Evolutionary conservation across 2,888 invertebrate species (phyloP).

Genomic region (Penaeus monodon): DNA sequence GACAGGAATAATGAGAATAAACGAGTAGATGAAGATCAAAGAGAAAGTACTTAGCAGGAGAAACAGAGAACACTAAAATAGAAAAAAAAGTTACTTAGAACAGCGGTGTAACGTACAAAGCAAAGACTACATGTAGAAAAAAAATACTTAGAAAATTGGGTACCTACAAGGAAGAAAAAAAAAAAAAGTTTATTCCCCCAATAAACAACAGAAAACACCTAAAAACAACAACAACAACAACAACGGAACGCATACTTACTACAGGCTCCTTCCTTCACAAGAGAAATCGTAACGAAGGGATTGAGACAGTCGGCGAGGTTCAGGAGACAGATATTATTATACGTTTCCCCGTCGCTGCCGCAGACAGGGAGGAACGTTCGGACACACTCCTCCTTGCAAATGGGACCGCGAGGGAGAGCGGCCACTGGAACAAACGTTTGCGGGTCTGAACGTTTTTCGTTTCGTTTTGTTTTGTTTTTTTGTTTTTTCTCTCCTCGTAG

Average conservation of each 20-base stretch:
- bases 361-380: constrained; percentile 6
- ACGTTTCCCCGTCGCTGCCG: constrained; percentile 44
- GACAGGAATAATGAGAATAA: too few species aligned
- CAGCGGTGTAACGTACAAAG: too few species aligned
- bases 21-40: too few species aligned
- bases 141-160: too few species aligned
- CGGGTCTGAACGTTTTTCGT: too few species aligned
- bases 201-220: not conserved
- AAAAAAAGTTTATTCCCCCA: not conserved
- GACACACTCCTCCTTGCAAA: constrained; percentile 11
- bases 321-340: constrained; percentile 31
- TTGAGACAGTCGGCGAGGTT: constrained; percentile 28
- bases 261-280: constrained; percentile 24
- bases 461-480: too few species aligned
- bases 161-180: too few species aligned
- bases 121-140: too few species aligned
- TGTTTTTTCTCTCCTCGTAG: too few species aligned
- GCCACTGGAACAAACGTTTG: constrained; percentile 17
- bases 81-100: too few species aligned
- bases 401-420: constrained; percentile 31
- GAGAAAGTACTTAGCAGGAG: too few species aligned
- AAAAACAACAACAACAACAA: not conserved
- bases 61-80: too few species aligned
- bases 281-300: constrained; percentile 23
- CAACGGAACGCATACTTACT: not conserved